Conservation (phyloP, 2,888 invertebrate species). For the Adelognathus sp. region DNA sequence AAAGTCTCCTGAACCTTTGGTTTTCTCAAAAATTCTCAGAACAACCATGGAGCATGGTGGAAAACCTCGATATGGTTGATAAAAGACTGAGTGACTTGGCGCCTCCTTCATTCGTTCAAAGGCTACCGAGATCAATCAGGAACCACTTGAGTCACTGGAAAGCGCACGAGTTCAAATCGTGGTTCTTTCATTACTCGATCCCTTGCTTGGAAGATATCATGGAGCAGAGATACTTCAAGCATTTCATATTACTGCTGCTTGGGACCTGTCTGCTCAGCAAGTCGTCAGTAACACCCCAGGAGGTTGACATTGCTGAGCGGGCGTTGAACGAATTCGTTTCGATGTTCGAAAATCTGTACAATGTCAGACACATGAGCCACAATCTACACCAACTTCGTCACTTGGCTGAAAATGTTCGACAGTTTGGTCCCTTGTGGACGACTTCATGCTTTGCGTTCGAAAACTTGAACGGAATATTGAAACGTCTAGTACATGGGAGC, state of each 20-base stretch:
- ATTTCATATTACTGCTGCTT: constrained; percentile 17
- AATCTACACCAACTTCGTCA: background rate
- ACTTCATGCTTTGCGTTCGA: background rate
- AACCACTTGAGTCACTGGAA: constrained; percentile 3
- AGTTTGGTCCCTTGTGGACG: background rate
- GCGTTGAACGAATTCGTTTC: background rate
- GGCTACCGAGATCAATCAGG: constrained; percentile 6
- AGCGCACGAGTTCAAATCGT: constrained; percentile 22
- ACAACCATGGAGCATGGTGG: constrained; percentile 2
- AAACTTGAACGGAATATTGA: constrained; percentile 35
- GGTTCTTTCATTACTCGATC: constrained; percentile 29
- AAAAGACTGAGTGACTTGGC: background rate
- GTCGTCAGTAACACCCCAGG: background rate
- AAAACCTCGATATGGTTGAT: background rate
- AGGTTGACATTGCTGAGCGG: background rate
- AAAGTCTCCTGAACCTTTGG: constrained; percentile 1
- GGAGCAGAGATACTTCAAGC: constrained; percentile 10
- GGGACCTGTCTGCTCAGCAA: background rate
- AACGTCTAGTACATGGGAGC: constrained; percentile 39
- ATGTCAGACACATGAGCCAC: background rate
- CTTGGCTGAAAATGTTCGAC: background rate
- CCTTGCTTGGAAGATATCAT: constrained; percentile 9
- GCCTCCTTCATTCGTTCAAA: constrained; percentile 8
- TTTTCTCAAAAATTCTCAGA: background rate
- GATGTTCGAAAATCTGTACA: background rate